phyloP scores from a whole-genome alignment of 2,888 invertebrate species.

The Phyto melanocephala region DNA sequence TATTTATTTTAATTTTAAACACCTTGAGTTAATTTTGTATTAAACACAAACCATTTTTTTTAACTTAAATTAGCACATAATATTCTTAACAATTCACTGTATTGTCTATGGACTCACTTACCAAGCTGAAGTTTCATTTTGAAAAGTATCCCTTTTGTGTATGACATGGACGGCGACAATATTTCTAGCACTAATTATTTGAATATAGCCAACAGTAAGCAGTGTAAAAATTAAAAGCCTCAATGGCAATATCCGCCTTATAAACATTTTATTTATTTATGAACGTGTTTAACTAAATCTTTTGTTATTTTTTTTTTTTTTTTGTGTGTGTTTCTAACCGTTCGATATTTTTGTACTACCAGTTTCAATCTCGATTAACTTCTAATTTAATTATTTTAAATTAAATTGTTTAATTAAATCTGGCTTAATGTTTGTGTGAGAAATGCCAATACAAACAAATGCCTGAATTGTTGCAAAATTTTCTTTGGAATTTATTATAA shows the following conservation, averaged over 20 bases:
- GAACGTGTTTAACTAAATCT: slow-evolving; percentile 11
- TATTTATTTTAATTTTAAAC: neutral
- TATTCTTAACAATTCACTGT: neutral
- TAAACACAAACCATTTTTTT: neutral
- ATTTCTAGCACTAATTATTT: slow-evolving; percentile 44
- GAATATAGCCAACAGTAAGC: slow-evolving; percentile 56
- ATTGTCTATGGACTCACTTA: slow-evolving; percentile 67
- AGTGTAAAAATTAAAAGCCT: slow-evolving; percentile 53
- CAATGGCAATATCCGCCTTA: slow-evolving; percentile 36
- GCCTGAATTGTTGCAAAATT: neutral
- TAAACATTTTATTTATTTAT: slow-evolving; percentile 32
- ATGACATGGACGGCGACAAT: slow-evolving; percentile 51
- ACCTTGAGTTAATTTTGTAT: neutral
- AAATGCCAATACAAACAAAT: too few relatives aligned
- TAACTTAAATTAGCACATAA: neutral
- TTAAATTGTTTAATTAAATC: neutral
- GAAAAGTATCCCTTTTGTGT: slow-evolving; percentile 53
- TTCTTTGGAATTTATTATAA: slow-evolving; percentile 38
- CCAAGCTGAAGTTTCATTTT: slow-evolving; percentile 69
- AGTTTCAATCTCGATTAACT: neutral
- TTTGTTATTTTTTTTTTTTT: neutral
- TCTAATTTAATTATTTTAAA: neutral
- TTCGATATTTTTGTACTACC: neutral
- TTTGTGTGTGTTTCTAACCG: too few relatives aligned
- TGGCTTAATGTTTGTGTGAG: too few relatives aligned